Conservation (phyloP, 2,113 vertebrate species). For the Engystomops pustulosus region DNA sequence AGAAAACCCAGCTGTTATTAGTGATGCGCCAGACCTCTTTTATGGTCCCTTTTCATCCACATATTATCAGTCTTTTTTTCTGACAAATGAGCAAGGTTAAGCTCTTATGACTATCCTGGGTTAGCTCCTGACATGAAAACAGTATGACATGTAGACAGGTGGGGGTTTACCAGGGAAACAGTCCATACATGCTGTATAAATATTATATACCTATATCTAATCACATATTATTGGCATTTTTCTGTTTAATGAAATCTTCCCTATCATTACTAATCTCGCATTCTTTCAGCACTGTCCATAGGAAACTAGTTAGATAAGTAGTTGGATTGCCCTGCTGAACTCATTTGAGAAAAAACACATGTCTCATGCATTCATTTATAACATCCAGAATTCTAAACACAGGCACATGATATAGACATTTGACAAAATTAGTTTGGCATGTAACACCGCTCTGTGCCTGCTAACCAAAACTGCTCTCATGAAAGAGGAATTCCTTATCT, state of each 20-base stretch:
- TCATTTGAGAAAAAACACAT: slow-evolving; percentile 5
- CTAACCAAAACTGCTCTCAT: slow-evolving; percentile 28
- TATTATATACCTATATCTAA: neutral
- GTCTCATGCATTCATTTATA: neutral
- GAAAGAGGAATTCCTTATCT: slow-evolving; percentile 42
- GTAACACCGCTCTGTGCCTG: neutral
- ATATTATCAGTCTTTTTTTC: neutral
- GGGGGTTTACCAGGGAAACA: neutral
- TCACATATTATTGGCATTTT: neutral
- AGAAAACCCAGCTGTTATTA: slow-evolving; percentile 22
- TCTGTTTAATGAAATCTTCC: neutral
- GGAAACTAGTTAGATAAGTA: neutral
- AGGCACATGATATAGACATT: slow-evolving; percentile 2
- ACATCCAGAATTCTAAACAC: slow-evolving; percentile 2
- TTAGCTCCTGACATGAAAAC: slow-evolving; percentile 1
- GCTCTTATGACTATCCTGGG: neutral
- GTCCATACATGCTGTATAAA: neutral
- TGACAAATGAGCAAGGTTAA: slow-evolving; percentile 25
- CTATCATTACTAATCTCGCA: no score
- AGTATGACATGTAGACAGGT: neutral
- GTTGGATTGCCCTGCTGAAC: neutral
- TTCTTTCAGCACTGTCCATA: no score
- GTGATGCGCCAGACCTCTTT: no score
- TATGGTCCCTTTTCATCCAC: neutral
- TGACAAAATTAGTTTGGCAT: slow-evolving; percentile 21